Evolutionary conservation across 2,113 vertebrate genomes (phyloP).

Genomic region (Psettodes erumei): DNA sequence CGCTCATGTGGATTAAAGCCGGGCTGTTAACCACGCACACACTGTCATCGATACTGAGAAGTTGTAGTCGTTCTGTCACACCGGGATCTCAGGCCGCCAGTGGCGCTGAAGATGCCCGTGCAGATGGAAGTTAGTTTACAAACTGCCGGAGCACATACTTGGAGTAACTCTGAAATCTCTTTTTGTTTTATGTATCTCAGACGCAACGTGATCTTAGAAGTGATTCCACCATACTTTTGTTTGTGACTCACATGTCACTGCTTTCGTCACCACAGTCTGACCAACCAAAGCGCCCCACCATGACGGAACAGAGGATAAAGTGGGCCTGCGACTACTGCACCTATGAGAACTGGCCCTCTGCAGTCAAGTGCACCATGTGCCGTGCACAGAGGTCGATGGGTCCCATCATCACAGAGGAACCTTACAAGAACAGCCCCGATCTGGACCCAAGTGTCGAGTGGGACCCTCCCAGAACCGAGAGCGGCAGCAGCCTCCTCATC

Average conservation of each 20-base stretch:
- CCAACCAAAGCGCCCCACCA: conserved; percentile 80
- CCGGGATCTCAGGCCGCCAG: background rate
- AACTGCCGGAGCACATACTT: conserved; percentile 3
- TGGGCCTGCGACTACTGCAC: conserved; percentile 98
- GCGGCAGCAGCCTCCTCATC: conserved; percentile 89
- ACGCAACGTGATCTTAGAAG: background rate
- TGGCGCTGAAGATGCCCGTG: background rate
- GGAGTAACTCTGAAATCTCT: background rate
- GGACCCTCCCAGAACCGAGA: conserved; percentile 87
- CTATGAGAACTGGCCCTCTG: conserved; percentile 94
- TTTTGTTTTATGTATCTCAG: background rate
- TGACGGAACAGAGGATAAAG: conserved; percentile 94
- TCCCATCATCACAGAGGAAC: conserved; percentile 95
- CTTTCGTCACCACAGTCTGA: conserved; percentile 30
- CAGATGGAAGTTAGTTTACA: conserved; percentile 24
- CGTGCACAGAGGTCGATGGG: conserved; percentile 90
- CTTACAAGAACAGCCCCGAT: conserved; percentile 88
- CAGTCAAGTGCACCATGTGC: conserved; percentile 96
- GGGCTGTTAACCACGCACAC: background rate
- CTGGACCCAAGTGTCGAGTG: conserved; percentile 84
- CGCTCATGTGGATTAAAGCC: conserved; percentile 16
- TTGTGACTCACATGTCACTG: background rate
- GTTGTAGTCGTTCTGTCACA: background rate
- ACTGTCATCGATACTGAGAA: background rate
- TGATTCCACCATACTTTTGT: background rate